Percentiles rank a stretch among this genome's conserved stretches.
Evolutionary conservation across 2,888 invertebrate genomes (phyloP).

Genomic region (Trissolcus japonicus): DNA sequence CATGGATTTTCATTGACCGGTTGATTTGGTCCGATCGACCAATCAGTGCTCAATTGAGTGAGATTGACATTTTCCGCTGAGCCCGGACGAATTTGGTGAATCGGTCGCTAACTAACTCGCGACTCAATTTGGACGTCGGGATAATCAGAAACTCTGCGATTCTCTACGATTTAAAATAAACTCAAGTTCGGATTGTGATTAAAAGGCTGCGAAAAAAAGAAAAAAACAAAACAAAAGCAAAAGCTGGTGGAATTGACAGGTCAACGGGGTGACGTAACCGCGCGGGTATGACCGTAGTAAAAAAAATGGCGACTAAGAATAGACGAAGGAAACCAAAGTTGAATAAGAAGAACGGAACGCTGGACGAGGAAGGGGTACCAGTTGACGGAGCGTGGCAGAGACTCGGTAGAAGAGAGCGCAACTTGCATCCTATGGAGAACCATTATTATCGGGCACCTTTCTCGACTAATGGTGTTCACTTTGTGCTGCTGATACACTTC

Average conservation of each 20-base stretch:
- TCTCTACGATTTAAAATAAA: not conserved
- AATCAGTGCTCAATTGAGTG: slow-evolving; percentile 34
- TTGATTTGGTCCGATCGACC: slow-evolving; percentile 4
- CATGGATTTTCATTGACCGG: slow-evolving; percentile 3
- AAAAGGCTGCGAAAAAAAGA: slow-evolving; percentile 39
- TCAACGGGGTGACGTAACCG: slow-evolving; percentile 70
- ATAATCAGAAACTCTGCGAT: too few relatives aligned
- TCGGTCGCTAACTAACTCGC: slow-evolving; percentile 6
- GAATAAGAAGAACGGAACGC: slow-evolving; percentile 35
- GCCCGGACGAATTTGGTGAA: slow-evolving; percentile 10
- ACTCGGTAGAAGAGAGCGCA: slow-evolving; percentile 35
- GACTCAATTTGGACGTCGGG: not conserved
- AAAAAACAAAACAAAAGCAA: slow-evolving; percentile 24
- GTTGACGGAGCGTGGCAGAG: slow-evolving; percentile 67
- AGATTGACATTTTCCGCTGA: slow-evolving; percentile 38
- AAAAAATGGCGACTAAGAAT: slow-evolving; percentile 20
- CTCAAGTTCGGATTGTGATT: slow-evolving; percentile 4
- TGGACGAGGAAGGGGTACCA: slow-evolving; percentile 5
- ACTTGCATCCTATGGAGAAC: slow-evolving; percentile 14
- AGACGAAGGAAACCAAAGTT: slow-evolving; percentile 20
- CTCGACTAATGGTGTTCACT: slow-evolving; percentile 37
- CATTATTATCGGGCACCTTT: slow-evolving; percentile 37
- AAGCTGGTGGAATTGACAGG: slow-evolving; percentile 49
- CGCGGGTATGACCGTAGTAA: slow-evolving; percentile 60
- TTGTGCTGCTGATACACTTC: slow-evolving; percentile 22